Percentiles rank a stretch among this genome's conserved stretches.
Evolutionary conservation across 2,888 invertebrate genomes (phyloP).

Genomic region (Zygaena filipendulae): DNA sequence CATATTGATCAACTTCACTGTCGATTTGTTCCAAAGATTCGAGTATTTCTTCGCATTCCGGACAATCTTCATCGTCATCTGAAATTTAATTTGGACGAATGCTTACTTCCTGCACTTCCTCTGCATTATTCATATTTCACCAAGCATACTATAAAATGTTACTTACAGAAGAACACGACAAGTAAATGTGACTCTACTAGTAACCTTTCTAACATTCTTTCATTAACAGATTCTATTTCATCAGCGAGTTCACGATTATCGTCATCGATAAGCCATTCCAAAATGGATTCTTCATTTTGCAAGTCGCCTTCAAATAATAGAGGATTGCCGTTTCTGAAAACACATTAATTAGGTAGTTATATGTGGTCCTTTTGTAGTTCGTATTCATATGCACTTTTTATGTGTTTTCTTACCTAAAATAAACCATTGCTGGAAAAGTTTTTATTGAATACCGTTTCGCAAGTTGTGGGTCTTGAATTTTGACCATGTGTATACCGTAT

Average conservation of each 20-base stretch:
- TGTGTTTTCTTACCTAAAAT: slow-evolving; percentile 81
- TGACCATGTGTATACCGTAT: slow-evolving; percentile 93
- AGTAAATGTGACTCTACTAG: slow-evolving; percentile 87
- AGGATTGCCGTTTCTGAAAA: slow-evolving; percentile 87
- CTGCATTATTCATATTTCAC: neutral
- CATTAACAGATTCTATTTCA: slow-evolving; percentile 93
- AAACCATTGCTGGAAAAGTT: slow-evolving; percentile 92
- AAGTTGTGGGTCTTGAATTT: slow-evolving; percentile 90
- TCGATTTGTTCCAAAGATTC: slow-evolving; percentile 94
- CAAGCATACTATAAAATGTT: too few relatives aligned
- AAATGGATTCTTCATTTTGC: slow-evolving; percentile 90
- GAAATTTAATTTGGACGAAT: slow-evolving; percentile 13
- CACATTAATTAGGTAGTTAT: slow-evolving; percentile 1
- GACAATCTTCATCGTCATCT: slow-evolving; percentile 88
- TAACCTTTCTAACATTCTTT: slow-evolving; percentile 86
- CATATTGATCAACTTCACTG: slow-evolving; percentile 91
- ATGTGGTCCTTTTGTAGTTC: neutral
- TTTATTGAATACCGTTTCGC: slow-evolving; percentile 95
- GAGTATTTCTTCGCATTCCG: slow-evolving; percentile 90
- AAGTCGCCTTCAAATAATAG: slow-evolving; percentile 90
- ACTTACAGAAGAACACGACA: slow-evolving; percentile 93
- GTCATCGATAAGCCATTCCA: slow-evolving; percentile 94
- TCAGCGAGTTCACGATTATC: slow-evolving; percentile 93
- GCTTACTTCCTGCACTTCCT: neutral
- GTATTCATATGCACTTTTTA: too few relatives aligned